Evolutionary conservation across 2,797 vertebrate genomes (phyloP).

Genomic region (Microhierax caerulescens): DNA sequence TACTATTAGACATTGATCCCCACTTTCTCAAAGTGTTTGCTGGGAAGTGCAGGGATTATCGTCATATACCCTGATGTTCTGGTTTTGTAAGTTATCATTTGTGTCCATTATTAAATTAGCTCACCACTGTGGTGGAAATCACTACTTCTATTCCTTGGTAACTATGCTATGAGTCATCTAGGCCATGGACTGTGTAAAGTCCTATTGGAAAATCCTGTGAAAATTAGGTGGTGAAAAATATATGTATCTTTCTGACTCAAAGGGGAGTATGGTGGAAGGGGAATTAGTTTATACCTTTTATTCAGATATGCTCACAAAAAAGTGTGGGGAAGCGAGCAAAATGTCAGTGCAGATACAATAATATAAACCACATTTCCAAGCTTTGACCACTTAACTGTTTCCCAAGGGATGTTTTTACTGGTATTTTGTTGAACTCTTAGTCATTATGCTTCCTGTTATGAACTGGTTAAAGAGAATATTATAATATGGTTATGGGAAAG

Average conservation of each 20-base stretch:
- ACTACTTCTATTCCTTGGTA: background rate
- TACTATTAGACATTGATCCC: constrained; percentile 2
- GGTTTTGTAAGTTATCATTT: constrained; percentile 18
- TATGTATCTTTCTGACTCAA: background rate
- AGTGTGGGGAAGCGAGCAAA: background rate
- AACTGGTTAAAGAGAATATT: constrained; percentile 69
- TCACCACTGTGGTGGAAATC: constrained; percentile 8
- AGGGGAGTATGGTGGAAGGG: background rate
- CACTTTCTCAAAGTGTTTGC: background rate
- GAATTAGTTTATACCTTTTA: background rate
- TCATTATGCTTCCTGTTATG: constrained; percentile 59
- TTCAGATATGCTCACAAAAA: background rate
- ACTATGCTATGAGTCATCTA: background rate
- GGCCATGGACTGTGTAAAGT: background rate
- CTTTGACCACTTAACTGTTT: constrained; percentile 54
- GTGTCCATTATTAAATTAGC: constrained; percentile 5
- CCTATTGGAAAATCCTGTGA: background rate
- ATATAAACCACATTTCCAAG: constrained; percentile 58
- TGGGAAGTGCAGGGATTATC: constrained; percentile 4
- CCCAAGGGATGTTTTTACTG: constrained; percentile 65
- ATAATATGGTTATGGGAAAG: constrained; percentile 55
- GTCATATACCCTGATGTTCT: background rate
- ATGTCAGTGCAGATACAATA: constrained; percentile 9
- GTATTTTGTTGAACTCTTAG: constrained; percentile 59
- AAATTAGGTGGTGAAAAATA: background rate